Base-by-base conservation (phyloP, 2,797 vertebrate genomes). In the Artibeus lituratus region DNA sequence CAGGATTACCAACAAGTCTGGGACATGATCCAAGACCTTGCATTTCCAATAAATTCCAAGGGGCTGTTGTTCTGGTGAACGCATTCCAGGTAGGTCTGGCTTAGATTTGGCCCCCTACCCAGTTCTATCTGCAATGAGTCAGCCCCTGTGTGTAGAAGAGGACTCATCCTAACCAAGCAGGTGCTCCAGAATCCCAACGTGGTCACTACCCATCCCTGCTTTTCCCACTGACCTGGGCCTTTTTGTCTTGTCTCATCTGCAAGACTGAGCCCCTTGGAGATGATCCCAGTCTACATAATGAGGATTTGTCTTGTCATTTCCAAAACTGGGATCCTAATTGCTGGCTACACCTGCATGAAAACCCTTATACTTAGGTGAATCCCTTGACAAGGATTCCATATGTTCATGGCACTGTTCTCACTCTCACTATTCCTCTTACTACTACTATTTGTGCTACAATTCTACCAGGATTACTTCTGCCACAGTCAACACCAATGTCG, bases 401-500 rank as follows among this genome's bases (percentile, higher is more conserved):
- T 15, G n/a, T 14, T 78, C 42, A 74, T 2, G 35, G 82, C 12
- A 74, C 59, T 67, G 78, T 26, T 49, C 67, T 81, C 51, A 57
- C 22, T 49, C 21, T 16, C 73, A 53, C 14, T 10, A 11, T 32
- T 81, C 57, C 53, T 82, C 29, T 53, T n/a, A 4, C 11, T 32
- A 5, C n/a, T 8, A 2, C 1, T 7, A 2, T 22, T 3, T 19
- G 22, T 5, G 1, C 57, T 32, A 22, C 16, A 0, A 12, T 14
- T 24, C 53, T 29, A 81, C 49, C 62, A 24, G 29, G 6, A 15
- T 18, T 29, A 67, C 35, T 49, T 29, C 87, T 55, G 65, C 19
- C 2, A 1, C 84, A 18, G 7, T 14, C 39, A 32, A 35, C 16
- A 9, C 10, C 67, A 10, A 37, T 7, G 11, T 22, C 76, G 21